Evolutionary conservation across 2,113 vertebrate species (phyloP).

Genomic region (Brienomyrus brachyistius): DNA sequence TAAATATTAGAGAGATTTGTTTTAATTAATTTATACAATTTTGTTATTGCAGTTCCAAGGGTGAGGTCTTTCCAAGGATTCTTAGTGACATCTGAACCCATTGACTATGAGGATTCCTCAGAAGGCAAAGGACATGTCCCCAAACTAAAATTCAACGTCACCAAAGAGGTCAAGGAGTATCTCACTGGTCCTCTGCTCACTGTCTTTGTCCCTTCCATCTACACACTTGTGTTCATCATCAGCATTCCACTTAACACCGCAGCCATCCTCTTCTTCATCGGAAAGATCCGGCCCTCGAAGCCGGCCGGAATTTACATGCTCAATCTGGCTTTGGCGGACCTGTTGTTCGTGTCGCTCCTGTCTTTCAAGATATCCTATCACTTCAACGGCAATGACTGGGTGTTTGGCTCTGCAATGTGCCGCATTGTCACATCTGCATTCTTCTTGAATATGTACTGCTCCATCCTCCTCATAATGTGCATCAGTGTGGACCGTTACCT

Average conservation of each 20-base stretch:
- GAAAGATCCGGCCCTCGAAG: conserved; percentile 72
- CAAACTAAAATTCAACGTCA: conserved; percentile 45
- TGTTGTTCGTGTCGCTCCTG: conserved; percentile 60
- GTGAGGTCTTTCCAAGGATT: conserved; percentile 56
- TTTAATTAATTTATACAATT: neutral
- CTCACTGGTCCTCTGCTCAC: conserved; percentile 73
- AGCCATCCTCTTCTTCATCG: conserved; percentile 70
- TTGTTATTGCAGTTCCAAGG: neutral
- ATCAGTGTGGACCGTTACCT: conserved; percentile 61
- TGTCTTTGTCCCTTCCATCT: conserved; percentile 72
- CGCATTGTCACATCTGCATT: conserved; percentile 56
- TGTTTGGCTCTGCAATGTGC: conserved; percentile 45
- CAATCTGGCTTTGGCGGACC: conserved; percentile 61
- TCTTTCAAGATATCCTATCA: conserved; percentile 63
- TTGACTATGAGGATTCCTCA: conserved; percentile 48
- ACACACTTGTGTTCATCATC: conserved; percentile 68
- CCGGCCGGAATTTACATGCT: conserved; percentile 62
- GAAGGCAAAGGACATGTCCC: conserved; percentile 44
- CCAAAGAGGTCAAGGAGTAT: conserved; percentile 56
- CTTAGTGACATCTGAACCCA: conserved; percentile 42
- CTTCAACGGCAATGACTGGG: conserved; percentile 45
- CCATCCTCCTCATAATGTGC: conserved; percentile 62
- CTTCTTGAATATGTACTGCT: conserved; percentile 61
- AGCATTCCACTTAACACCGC: conserved; percentile 79
- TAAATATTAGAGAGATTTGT: neutral